These are phyloP conservation scores for Mus spretus DNA, from an alignment of 2,797 vertebrate species.

Conservation along the genomic window DNA sequence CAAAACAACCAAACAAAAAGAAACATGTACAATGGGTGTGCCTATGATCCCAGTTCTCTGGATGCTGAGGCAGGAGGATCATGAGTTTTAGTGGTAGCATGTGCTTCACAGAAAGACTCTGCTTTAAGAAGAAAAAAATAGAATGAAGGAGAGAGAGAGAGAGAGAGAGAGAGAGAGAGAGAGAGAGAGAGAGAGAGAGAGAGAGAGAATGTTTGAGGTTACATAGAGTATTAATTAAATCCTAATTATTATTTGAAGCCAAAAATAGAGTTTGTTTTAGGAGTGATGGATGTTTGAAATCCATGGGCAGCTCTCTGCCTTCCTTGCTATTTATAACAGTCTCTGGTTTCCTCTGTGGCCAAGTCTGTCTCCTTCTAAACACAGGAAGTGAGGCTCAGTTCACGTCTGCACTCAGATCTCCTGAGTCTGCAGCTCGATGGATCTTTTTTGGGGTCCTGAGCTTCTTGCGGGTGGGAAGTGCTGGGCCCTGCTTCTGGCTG, in stretches of 20 bases:
- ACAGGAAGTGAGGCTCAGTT: slow-evolving; percentile 73
- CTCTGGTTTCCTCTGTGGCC: slow-evolving; percentile 75
- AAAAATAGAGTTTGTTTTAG: slow-evolving; percentile 61
- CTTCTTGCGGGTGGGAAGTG: background rate
- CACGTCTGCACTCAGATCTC: background rate
- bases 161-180: background rate
- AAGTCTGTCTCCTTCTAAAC: slow-evolving; percentile 53
- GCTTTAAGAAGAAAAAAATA: no score
- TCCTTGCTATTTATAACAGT: slow-evolving; percentile 80
- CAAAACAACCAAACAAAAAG: background rate
- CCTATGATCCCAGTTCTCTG: background rate
- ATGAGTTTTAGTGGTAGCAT: background rate
- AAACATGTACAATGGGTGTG: background rate
- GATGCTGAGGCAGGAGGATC: background rate
- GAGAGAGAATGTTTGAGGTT: background rate
- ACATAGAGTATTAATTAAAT: slow-evolving; percentile 7
- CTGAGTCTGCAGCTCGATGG: background rate
- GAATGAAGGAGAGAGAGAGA: background rate
- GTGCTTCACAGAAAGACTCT: background rate
- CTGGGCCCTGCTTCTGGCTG: background rate
- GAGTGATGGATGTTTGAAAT: slow-evolving; percentile 23
- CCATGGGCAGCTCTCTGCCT: slow-evolving; percentile 45
- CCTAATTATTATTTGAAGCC: slow-evolving; percentile 59
- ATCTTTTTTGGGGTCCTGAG: background rate
- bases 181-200: background rate